phyloP scores from a whole-genome alignment of 35 echinoderm and acorn worm species.

The Ptychodera flava region DNA sequence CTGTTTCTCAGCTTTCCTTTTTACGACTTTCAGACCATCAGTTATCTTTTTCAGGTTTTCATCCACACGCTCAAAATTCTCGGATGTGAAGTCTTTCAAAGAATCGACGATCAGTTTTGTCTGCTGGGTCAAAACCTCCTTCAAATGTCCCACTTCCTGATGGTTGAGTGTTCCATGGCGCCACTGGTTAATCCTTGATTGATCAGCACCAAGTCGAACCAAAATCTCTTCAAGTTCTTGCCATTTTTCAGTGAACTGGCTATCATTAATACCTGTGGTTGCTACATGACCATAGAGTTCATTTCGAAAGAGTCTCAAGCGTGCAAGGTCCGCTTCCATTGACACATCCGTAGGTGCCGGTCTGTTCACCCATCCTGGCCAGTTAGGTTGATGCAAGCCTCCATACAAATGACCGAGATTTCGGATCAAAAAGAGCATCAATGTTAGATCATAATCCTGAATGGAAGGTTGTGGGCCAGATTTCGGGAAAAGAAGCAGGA shows the following conservation, averaged over 20 bases:
- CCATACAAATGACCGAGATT: too few relatives aligned
- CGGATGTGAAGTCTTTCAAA: too few relatives aligned
- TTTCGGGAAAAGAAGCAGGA: neutral
- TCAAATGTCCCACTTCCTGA: too few relatives aligned
- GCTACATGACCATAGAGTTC: neutral
- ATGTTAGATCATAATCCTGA: neutral
- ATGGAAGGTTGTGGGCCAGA: neutral
- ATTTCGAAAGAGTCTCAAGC: neutral
- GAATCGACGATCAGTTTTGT: too few relatives aligned
- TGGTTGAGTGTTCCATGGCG: too few relatives aligned
- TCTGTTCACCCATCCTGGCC: neutral
- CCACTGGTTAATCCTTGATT: too few relatives aligned
- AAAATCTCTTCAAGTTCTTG: neutral
- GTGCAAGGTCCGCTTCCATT: neutral
- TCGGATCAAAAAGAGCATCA: neutral
- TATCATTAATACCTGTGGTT: neutral
- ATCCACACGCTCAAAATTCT: too few relatives aligned
- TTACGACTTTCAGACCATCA: too few relatives aligned
- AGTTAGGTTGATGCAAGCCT: neutral
- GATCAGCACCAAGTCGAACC: neutral
- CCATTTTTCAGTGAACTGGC: neutral
- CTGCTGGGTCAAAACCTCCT: too few relatives aligned
- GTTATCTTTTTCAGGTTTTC: too few relatives aligned
- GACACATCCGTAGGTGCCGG: neutral
- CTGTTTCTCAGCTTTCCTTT: too few relatives aligned